Base-by-base conservation (phyloP, 2,888 invertebrate genomes). In the Synergus itoensis region DNA sequence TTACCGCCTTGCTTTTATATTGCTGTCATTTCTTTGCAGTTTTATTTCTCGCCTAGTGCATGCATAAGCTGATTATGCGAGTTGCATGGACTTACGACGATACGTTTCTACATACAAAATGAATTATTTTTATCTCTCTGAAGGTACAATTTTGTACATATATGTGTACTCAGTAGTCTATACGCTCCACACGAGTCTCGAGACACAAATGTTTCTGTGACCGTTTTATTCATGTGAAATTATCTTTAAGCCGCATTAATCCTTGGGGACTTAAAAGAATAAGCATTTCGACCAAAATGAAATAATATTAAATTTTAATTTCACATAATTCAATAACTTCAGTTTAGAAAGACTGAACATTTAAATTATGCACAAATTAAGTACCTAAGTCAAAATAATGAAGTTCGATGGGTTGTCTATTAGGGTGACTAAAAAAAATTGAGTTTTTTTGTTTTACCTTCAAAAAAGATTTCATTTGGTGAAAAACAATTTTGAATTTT, bases 61-160 rank as follows among this genome's bases (percentile, higher is more conserved):
- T 73, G 73, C 40, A 73, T 73, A 73, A 73, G 73, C 73, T 73
- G 73, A 73, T 73, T 73, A 73, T 73, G 73, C 73, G 18, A 73
- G 53, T 73, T 36, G 53, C 36, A 73, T 57, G 73, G 53, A 57
- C 73, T 73, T 73, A 48, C 73, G 9, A n/a, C 73, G 40, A 73
- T 73, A 73, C 53, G 28, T 73, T 73, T 53, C 73, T 57, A 57
- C 48, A n/a, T 57, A 57, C 48, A n/a, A 73, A 73, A 53, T 53
- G 53, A 73, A 73, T 57, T 57, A 73, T 53, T 53, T 73, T 73
- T 73, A 73, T 73, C 53, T 73, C 40, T n/a, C 9, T 73, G 14
- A 45, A 69, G 16, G 16, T 48, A 21, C 7, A 41, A 36, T 36
- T 2, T 2, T 11, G 43, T 43, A 43, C 11, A n/a, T 8, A 18